Conservation (phyloP, 2,888 invertebrate genomes). For the Scaptomyza parva region DNA sequence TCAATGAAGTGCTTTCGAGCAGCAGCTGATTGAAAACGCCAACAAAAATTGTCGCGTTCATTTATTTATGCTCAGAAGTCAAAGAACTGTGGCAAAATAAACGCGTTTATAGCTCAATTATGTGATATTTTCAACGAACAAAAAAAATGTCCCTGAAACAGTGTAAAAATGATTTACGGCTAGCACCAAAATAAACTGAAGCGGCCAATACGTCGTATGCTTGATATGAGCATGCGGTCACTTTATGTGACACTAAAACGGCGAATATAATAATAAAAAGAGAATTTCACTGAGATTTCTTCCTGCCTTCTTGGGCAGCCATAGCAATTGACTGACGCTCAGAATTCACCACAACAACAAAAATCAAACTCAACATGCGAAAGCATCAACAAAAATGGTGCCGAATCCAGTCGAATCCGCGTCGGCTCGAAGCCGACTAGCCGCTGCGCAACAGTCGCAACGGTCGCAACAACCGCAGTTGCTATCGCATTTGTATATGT, state of each 20-base stretch:
- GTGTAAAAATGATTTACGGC: conserved; percentile 29
- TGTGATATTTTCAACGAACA: conserved; percentile 7
- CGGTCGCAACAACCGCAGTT: conserved; percentile 19
- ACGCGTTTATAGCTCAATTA: conserved; percentile 46
- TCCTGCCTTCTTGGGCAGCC: conserved; percentile 50
- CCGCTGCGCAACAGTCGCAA: conserved; percentile 46
- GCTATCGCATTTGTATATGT: conserved; percentile 17
- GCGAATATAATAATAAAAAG: conserved; percentile 13
- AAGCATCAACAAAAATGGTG: conserved; percentile 8
- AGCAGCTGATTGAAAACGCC: conserved; percentile 65
- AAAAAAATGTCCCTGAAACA: conserved; percentile 16
- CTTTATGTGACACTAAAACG: conserved; percentile 41
- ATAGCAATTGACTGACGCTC: conserved; percentile 46
- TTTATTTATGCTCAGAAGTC: conserved; percentile 52
- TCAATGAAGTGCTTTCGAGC: conserved; percentile 46
- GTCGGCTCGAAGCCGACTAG: conserved; percentile 36
- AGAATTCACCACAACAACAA: conserved; percentile 56
- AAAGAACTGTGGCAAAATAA: conserved; percentile 49
- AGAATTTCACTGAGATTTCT: conserved; percentile 25
- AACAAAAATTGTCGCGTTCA: conserved; percentile 42
- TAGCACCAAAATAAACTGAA: conserved; percentile 18
- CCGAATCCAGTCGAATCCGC: conserved; percentile 61
- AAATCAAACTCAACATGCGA: conserved; percentile 35
- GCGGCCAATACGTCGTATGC: conserved; percentile 20
- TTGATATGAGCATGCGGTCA: conserved; percentile 17